A percentile compares a stretch with the other conserved stretches of the same genome.
phyloP scores from a whole-genome alignment of 1,140 invertebrate species.

The Cydia pomonella region DNA sequence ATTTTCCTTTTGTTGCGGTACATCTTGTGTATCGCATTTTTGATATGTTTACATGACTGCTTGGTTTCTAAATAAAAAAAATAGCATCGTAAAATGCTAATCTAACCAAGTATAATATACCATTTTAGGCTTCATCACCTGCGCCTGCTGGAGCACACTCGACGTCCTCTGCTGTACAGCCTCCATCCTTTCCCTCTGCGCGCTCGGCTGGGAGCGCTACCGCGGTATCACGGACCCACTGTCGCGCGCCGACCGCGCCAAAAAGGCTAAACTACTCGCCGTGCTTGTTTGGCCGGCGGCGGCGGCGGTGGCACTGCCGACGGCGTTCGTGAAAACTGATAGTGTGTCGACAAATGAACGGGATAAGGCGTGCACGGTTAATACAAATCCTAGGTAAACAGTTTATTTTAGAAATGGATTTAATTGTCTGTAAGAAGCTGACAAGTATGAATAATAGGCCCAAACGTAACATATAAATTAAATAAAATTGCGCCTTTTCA shows the following conservation, averaged over 20 bases:
- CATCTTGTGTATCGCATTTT: too few relatives aligned
- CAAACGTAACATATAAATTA: too few relatives aligned
- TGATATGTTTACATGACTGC: too few relatives aligned
- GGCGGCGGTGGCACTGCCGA: slow-evolving; percentile 73
- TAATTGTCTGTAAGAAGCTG: too few relatives aligned
- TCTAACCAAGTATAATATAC: too few relatives aligned
- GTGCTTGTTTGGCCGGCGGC: slow-evolving; percentile 62
- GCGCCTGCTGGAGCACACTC: slow-evolving; percentile 82
- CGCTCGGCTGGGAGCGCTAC: slow-evolving; percentile 84
- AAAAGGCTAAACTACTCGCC: slow-evolving; percentile 50
- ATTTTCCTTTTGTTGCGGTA: too few relatives aligned
- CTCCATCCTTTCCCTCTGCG: slow-evolving; percentile 84
- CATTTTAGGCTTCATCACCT: slow-evolving; percentile 78
- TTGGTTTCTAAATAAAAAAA: too few relatives aligned
- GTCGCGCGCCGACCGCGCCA: slow-evolving; percentile 49
- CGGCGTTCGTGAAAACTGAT: slow-evolving; percentile 59
- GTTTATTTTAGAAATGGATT: too few relatives aligned
- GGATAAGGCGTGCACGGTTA: slow-evolving; percentile 80
- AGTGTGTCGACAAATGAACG: slow-evolving; percentile 57
- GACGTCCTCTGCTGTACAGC: slow-evolving; percentile 85
- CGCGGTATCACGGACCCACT: slow-evolving; percentile 82
- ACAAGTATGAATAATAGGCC: too few relatives aligned
- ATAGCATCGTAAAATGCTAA: too few relatives aligned
- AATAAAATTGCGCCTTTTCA: too few relatives aligned
- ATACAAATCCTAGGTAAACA: slow-evolving; percentile 80